Evolutionary conservation across 2,888 invertebrate species (phyloP).

Genomic region (Heliconius aoede): DNA sequence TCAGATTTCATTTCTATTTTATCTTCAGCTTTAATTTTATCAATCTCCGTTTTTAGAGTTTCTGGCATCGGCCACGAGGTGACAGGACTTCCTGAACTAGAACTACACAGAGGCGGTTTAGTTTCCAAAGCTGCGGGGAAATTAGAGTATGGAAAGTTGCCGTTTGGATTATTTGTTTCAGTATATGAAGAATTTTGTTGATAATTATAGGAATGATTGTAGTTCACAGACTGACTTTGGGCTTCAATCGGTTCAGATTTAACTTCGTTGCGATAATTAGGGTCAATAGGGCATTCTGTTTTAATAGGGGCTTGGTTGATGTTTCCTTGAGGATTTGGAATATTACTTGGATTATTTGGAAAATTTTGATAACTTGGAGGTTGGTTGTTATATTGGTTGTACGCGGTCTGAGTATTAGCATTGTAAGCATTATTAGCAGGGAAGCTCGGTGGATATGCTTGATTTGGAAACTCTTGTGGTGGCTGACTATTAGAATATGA

Average conservation of each 20-base stretch:
- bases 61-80: slow-evolving; percentile 77
- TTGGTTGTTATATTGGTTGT: slow-evolving; percentile 68
- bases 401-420: slow-evolving; percentile 58
- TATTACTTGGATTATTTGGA: slow-evolving; percentile 57
- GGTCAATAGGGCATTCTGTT: slow-evolving; percentile 54
- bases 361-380: slow-evolving; percentile 65
- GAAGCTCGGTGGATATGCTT: slow-evolving; percentile 64
- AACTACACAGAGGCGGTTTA: slow-evolving; percentile 72
- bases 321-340: slow-evolving; percentile 48
- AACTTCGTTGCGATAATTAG: slow-evolving; percentile 57
- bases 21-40: slow-evolving; percentile 75
- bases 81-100: slow-evolving; percentile 70
- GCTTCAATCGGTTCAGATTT: slow-evolving; percentile 60
- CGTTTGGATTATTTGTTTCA: slow-evolving; percentile 57
- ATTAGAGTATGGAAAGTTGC: slow-evolving; percentile 65
- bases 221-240: slow-evolving; percentile 57
- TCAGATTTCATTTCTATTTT: slow-evolving; percentile 79
- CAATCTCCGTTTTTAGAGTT: slow-evolving; percentile 71
- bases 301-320: slow-evolving; percentile 54
- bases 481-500: slow-evolving; percentile 58
- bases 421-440: slow-evolving; percentile 59
- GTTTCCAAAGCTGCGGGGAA: slow-evolving; percentile 70
- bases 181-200: slow-evolving; percentile 63
- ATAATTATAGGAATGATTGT: slow-evolving; percentile 63
- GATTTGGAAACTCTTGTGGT: slow-evolving; percentile 62